Evolutionary conservation across 2,797 vertebrate species (phyloP).

Genomic region (Propithecus deckenii): DNA sequence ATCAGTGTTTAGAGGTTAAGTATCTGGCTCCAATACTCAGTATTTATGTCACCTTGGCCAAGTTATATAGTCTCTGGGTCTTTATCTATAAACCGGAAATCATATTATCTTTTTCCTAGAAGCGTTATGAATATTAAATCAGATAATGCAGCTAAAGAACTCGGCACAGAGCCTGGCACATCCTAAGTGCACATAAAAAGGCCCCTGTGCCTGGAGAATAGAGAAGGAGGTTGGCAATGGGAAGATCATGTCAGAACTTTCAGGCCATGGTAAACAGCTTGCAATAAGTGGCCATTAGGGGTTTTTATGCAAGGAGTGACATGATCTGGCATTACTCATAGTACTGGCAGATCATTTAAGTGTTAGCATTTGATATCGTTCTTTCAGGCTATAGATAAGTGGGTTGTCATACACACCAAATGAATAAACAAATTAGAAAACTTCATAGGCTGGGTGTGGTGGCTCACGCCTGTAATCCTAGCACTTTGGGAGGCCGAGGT

Average conservation of each 20-base stretch:
- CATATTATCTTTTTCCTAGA: background rate
- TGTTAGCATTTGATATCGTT: background rate
- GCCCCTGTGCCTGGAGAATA: background rate
- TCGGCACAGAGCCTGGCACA: background rate
- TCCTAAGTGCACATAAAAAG: background rate
- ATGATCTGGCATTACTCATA: background rate
- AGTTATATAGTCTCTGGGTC: background rate
- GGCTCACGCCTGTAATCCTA: no score
- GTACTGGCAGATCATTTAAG: background rate
- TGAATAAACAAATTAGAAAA: background rate
- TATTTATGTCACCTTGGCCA: background rate
- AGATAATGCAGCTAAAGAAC: constrained; percentile 13
- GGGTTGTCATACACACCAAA: background rate
- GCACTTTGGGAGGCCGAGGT: no score
- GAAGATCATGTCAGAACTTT: background rate
- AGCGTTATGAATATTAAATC: constrained; percentile 21
- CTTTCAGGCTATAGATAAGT: background rate
- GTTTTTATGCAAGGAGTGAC: background rate
- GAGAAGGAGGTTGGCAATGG: background rate
- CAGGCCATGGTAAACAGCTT: background rate
- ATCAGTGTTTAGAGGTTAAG: background rate
- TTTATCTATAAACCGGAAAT: background rate
- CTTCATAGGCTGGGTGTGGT: background rate
- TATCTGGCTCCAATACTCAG: background rate
- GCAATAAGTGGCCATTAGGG: background rate